Percentiles rank a stretch among this genome's conserved stretches.
Conservation (phyloP, 1,140 invertebrate genomes). For the Drosophila quadrilineata region DNA sequence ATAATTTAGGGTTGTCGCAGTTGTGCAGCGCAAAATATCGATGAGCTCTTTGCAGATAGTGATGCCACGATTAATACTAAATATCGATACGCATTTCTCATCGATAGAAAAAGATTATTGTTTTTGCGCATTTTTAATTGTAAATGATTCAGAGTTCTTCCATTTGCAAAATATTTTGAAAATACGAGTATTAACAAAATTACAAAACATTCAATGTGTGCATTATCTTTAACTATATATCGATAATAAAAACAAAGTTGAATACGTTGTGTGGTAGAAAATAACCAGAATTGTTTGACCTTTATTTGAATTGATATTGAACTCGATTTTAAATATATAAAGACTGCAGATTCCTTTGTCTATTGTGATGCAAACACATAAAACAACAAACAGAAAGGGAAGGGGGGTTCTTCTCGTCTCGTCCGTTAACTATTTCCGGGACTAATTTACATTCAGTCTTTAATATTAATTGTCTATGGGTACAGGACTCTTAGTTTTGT, state of each 20-base stretch:
- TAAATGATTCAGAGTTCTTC: not conserved
- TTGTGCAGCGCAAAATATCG: not conserved
- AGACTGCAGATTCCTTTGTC: slow-evolving; percentile 5
- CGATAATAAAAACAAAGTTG: not conserved
- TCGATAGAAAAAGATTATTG: not conserved
- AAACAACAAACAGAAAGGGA: slow-evolving; percentile 30
- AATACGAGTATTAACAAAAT: not conserved
- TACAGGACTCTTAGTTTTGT: slow-evolving; percentile 18
- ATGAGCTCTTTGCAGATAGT: not conserved
- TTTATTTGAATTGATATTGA: slow-evolving; percentile 17
- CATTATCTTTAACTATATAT: not conserved
- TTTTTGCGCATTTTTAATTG: not conserved
- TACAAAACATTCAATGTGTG: not conserved
- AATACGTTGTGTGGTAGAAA: slow-evolving; percentile 6
- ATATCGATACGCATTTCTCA: not conserved
- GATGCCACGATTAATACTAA: not conserved
- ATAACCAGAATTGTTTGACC: slow-evolving; percentile 25
- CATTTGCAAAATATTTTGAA: no score
- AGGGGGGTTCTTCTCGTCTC: not conserved
- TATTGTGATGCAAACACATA: slow-evolving; percentile 8
- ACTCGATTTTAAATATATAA: slow-evolving; percentile 20
- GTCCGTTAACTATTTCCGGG: no score
- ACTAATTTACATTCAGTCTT: slow-evolving; percentile 38
- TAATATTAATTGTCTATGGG: slow-evolving; percentile 8
- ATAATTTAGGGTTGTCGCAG: slow-evolving; percentile 32